Evolutionary conservation across 1,140 invertebrate genomes (phyloP).

Genomic region (Eulimnadia texana): DNA sequence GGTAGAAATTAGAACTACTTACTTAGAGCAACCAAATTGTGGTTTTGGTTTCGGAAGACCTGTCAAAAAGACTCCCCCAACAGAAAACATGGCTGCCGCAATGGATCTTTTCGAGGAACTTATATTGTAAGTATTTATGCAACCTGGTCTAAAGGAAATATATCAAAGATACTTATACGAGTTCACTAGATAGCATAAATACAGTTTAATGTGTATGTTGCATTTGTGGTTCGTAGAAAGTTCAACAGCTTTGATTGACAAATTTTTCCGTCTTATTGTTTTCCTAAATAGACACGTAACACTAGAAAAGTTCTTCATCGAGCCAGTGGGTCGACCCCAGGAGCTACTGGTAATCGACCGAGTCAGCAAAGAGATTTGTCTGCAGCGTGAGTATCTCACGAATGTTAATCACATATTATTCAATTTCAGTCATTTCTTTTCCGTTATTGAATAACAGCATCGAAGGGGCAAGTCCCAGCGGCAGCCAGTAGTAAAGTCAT

Average conservation of each 20-base stretch:
- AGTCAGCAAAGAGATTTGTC: slow-evolving; percentile 44
- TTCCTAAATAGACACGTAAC: slow-evolving; percentile 43
- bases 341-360: slow-evolving; percentile 56
- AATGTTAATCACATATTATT: slow-evolving; percentile 18
- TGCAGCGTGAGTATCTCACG: no score
- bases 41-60: neutral
- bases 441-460: slow-evolving; percentile 30
- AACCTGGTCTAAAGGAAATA: neutral
- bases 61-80: neutral
- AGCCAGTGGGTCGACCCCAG: slow-evolving; percentile 38
- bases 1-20: no score
- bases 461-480: slow-evolving; percentile 42
- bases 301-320: slow-evolving; percentile 55
- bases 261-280: no score
- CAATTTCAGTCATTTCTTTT: slow-evolving; percentile 8
- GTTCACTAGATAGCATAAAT: no score
- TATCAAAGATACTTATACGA: no score
- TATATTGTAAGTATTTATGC: slow-evolving; percentile 38
- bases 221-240: no score
- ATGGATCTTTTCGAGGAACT: slow-evolving; percentile 41
- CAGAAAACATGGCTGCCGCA: slow-evolving; percentile 26
- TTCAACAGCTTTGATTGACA: no score
- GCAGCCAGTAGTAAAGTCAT: slow-evolving; percentile 52
- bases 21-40: no score
- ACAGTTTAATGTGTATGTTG: no score